Evolutionary conservation across 2,113 vertebrate species (phyloP).

Genomic region (Plectropomus leopardus): DNA sequence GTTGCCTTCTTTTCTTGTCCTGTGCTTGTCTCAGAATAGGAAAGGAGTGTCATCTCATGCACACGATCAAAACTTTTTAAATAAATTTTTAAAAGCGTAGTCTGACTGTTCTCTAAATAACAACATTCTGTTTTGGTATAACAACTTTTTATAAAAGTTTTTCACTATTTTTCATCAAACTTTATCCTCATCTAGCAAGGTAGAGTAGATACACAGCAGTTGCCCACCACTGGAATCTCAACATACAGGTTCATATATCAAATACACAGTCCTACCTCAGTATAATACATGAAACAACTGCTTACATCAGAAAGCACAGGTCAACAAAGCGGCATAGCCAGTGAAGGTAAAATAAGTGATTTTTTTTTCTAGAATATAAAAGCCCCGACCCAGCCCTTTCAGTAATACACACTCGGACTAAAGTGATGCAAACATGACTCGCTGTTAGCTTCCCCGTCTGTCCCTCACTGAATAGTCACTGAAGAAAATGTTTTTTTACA

Average conservation of each 20-base stretch:
- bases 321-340: slow-evolving; percentile 53
- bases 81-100: slow-evolving; percentile 31
- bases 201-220: slow-evolving; percentile 45
- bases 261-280: slow-evolving; percentile 73
- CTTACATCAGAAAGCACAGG: slow-evolving; percentile 66
- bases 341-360: slow-evolving; percentile 62
- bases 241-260: slow-evolving; percentile 53
- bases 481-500: slow-evolving; percentile 22
- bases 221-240: slow-evolving; percentile 19
- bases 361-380: slow-evolving; percentile 51
- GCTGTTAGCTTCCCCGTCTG: not conserved
- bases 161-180: slow-evolving; percentile 41
- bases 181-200: slow-evolving; percentile 53
- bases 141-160: slow-evolving; percentile 56
- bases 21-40: slow-evolving; percentile 43
- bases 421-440: slow-evolving; percentile 36
- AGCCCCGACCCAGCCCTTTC: slow-evolving; percentile 50
- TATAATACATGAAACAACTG: slow-evolving; percentile 70
- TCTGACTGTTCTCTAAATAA: slow-evolving; percentile 26
- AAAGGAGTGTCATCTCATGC: slow-evolving; percentile 41
- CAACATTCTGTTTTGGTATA: slow-evolving; percentile 64
- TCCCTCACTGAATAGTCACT: slow-evolving; percentile 15
- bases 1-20: not conserved
- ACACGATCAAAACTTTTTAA: slow-evolving; percentile 49
- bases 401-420: slow-evolving; percentile 37